Conservation (phyloP, 2,888 invertebrate species). For the Epinotia bilunana region DNA sequence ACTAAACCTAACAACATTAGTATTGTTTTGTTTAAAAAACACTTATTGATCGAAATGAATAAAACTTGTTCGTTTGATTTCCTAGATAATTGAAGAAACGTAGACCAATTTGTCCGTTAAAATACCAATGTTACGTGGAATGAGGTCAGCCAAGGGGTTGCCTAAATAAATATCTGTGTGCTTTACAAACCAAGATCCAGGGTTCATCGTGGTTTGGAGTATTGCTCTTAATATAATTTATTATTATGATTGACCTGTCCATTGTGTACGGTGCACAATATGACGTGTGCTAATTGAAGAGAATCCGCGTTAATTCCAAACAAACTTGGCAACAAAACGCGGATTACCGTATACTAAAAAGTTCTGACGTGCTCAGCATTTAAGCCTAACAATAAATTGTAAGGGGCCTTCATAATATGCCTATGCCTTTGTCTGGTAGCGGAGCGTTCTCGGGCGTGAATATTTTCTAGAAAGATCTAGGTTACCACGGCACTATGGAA, state of each 20-base stretch:
- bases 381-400: constrained; percentile 44
- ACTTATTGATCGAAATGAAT: too few species aligned
- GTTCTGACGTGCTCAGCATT: constrained; percentile 25
- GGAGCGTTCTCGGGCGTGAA: constrained; percentile 33
- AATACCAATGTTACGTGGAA: too few species aligned
- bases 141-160: too few species aligned
- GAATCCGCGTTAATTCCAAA: constrained; percentile 2
- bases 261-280: neutral
- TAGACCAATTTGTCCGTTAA: too few species aligned
- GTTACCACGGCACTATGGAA: constrained; percentile 14
- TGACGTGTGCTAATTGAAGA: neutral
- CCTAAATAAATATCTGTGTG: neutral
- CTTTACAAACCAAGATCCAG: neutral
- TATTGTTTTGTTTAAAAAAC: too few species aligned
- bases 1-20: too few species aligned
- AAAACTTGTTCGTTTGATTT: too few species aligned
- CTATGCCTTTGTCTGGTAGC: constrained; percentile 38
- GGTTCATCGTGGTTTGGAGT: neutral
- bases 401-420: constrained; percentile 38
- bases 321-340: constrained; percentile 18
- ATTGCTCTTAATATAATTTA: neutral
- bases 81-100: too few species aligned
- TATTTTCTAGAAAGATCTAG: constrained; percentile 42
- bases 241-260: neutral
- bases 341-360: constrained; percentile 35